These are phyloP conservation scores for zebrafish (Danio rerio) DNA, from an alignment of 2,113 vertebrate species.

Conservation along the genomic window DNA sequence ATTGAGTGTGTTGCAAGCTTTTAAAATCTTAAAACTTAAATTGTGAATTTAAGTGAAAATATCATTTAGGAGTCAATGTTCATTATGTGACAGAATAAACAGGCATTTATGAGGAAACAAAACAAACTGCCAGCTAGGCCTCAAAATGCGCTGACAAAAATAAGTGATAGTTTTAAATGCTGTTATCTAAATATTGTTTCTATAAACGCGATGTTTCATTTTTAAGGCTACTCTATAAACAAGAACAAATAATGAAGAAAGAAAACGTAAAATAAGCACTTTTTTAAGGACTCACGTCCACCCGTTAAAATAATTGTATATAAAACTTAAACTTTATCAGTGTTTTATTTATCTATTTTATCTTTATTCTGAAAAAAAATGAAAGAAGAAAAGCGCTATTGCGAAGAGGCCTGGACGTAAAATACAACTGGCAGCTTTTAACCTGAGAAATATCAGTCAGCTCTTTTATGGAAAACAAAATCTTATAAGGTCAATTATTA, in stretches of 20 bases:
- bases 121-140: neutral
- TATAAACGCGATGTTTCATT: neutral
- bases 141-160: slow-evolving; percentile 19
- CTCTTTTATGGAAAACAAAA: no score
- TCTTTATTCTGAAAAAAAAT: neutral
- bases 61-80: slow-evolving; percentile 9
- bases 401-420: neutral
- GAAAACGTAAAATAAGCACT: neutral
- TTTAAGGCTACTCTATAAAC: neutral
- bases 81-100: slow-evolving; percentile 16
- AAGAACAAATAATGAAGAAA: no score
- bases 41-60: no score
- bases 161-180: neutral
- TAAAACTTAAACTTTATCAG: neutral
- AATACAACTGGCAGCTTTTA: no score
- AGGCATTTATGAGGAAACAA: neutral
- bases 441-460: no score
- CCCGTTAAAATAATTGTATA: neutral
- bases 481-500: no score
- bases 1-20: no score
- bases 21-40: no score
- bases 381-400: neutral
- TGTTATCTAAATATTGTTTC: neutral
- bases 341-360: slow-evolving; percentile 1
- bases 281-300: neutral